Evolutionary conservation across 2,797 vertebrate genomes (phyloP).

Genomic region (Calcarius lapponicus): DNA sequence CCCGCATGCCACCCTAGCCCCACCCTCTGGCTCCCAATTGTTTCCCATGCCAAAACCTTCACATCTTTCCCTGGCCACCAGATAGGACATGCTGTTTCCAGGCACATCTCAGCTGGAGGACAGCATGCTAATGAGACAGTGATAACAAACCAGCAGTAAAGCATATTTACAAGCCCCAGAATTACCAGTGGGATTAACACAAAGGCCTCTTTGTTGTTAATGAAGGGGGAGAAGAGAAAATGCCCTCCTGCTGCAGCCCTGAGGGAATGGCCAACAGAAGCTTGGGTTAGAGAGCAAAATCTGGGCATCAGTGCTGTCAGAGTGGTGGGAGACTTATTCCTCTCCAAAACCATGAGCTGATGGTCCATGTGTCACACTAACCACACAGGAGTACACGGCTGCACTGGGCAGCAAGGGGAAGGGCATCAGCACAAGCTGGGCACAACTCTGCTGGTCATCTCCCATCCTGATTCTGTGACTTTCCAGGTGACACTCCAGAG

Average conservation of each 20-base stretch:
- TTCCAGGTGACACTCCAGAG: background rate
- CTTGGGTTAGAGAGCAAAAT: background rate
- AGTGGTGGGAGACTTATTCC: background rate
- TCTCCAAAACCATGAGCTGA: background rate
- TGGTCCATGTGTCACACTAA: background rate
- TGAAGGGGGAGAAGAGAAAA: background rate
- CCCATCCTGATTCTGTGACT: background rate
- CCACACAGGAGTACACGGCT: rapidly evolving
- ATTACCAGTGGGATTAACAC: constrained; percentile 41
- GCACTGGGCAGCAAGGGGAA: background rate
- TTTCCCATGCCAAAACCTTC: background rate
- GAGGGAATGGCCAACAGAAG: background rate
- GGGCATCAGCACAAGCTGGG: background rate
- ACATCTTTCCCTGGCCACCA: background rate
- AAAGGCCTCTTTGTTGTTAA: constrained; percentile 51
- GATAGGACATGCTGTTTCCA: background rate
- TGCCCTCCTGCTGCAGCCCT: background rate
- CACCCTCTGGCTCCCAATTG: background rate
- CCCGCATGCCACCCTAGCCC: background rate
- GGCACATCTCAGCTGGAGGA: background rate
- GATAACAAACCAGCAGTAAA: constrained; percentile 5
- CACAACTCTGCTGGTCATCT: background rate
- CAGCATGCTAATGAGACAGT: constrained; percentile 41
- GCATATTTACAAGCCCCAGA: constrained; percentile 18
- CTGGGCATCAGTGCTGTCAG: background rate